Base-by-base conservation (phyloP, 2,113 vertebrate species). In the Clarias magur region DNA sequence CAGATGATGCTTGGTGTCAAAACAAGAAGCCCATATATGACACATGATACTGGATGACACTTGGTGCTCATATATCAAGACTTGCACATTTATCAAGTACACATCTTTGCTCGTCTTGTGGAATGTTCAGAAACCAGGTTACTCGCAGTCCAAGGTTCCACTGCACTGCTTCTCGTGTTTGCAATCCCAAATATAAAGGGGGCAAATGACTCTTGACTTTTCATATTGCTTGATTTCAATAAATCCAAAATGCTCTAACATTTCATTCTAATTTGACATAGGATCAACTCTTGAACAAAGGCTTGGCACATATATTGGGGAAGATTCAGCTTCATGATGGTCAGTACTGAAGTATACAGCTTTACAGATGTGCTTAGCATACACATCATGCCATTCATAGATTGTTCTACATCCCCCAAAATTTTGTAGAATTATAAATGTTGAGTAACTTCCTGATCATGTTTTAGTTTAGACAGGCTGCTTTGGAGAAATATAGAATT, bases 281-380 rank as follows among this genome's bases (percentile, higher is more conserved):
- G 98, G 98, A 99, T 93, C 97, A 98, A 91, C 96, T 99, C 90
- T 95, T 99, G 91, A 95, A 91, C 6, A 97, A 96, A 92, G 98
- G 97, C 83, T 94, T 99, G 90, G 92, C 95, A 81, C 95, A 96
- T 86, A 91, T 98, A 91, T 95, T 97, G 90, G 97, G 98, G 89
- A 97, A 97, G 92, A 94, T 99, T 91, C 96, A 94, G 78, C 91
- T 96, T 79, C 96, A 95, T 89, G 95, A 97, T 88, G 97, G 97
- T 97, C 94, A 93, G 92, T 67, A 17, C 63, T 62, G 38, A 68
- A 67, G 62, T 16, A 11, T 81, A 48, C 19, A 73, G 42, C 53
- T 53, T n/a, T 79, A 56, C 53, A 79, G 6, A 19, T 56, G 53
- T 79, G 16, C 5, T 56, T 78, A 27, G 5, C 5, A 56, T 27